These are phyloP conservation scores for Peromyscus attwateri DNA, from an alignment of 2,797 vertebrate species.

Conservation along the genomic window DNA sequence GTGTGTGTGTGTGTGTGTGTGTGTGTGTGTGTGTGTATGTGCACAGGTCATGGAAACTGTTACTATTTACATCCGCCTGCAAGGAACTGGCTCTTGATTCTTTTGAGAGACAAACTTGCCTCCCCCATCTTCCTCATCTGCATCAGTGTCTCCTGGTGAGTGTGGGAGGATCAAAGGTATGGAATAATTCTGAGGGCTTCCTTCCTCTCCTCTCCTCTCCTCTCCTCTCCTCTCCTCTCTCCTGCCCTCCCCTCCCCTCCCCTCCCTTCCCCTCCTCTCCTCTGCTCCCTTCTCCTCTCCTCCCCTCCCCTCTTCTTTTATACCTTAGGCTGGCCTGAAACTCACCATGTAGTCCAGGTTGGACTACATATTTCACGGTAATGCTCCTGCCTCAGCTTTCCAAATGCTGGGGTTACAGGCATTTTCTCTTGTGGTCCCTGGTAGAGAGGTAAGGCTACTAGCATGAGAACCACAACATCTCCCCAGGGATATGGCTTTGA, in stretches of 20 bases:
- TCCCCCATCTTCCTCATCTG: not conserved
- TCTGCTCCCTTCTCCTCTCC: fast-evolving
- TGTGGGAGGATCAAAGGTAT: not conserved
- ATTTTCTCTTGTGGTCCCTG: not conserved
- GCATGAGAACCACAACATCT: no score
- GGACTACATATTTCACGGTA: not conserved
- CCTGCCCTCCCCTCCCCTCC: fast-evolving
- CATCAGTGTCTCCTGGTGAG: not conserved
- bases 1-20: no score
- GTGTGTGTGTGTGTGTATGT: fast-evolving
- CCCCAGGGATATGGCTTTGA: not conserved
- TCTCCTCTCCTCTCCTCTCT: fast-evolving
- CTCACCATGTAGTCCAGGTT: not conserved
- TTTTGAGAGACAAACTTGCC: not conserved
- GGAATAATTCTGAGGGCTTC: not conserved
- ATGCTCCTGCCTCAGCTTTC: constrained; percentile 7
- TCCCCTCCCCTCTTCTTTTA: not conserved
- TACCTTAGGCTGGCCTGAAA: not conserved
- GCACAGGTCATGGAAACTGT: not conserved
- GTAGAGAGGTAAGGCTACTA: not conserved
- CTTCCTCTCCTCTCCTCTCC: fast-evolving
- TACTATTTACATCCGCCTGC: not conserved
- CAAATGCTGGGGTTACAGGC: not conserved
- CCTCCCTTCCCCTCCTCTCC: fast-evolving
- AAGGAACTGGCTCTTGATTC: not conserved